These are phyloP conservation scores for Myripristis murdjan DNA, from an alignment of 2,797 vertebrate genomes.

Conservation along the genomic window DNA sequence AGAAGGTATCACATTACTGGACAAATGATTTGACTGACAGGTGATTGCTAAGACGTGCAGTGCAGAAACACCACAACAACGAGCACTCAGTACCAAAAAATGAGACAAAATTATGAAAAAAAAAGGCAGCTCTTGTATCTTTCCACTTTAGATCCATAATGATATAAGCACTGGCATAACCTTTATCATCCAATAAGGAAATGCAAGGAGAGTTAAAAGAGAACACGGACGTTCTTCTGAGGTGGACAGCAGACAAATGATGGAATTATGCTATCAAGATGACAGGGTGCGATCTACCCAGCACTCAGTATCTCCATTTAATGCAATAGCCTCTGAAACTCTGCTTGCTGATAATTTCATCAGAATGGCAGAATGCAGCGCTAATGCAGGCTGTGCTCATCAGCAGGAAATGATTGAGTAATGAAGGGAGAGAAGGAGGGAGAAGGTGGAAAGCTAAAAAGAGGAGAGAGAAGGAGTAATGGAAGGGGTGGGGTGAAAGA, in stretches of 20 bases:
- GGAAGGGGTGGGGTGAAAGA: not conserved
- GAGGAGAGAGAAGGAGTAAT: constrained; percentile 19
- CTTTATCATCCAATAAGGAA: not conserved
- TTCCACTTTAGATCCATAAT: too few relatives aligned
- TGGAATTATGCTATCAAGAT: constrained; percentile 51
- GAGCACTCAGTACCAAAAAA: too few relatives aligned
- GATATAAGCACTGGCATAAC: too few relatives aligned
- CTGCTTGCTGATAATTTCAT: constrained; percentile 62
- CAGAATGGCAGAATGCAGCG: constrained; percentile 60
- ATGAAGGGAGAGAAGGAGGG: constrained; percentile 42
- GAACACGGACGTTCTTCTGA: constrained; percentile 1
- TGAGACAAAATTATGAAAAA: too few relatives aligned
- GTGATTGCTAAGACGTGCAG: too few relatives aligned
- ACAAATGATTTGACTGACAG: too few relatives aligned
- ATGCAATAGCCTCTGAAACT: constrained; percentile 58
- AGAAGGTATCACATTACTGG: too few relatives aligned
- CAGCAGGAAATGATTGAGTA: constrained; percentile 62
- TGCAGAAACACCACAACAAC: too few relatives aligned
- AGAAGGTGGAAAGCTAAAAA: constrained; percentile 28
- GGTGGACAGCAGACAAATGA: constrained; percentile 33
- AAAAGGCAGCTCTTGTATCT: too few relatives aligned
- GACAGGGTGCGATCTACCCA: constrained; percentile 48
- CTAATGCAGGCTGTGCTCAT: constrained; percentile 65
- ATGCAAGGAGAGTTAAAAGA: not conserved
- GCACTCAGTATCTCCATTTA: constrained; percentile 49